phyloP scores from a whole-genome alignment of 1,140 invertebrate genomes.

The Aleiodes sp. region DNA sequence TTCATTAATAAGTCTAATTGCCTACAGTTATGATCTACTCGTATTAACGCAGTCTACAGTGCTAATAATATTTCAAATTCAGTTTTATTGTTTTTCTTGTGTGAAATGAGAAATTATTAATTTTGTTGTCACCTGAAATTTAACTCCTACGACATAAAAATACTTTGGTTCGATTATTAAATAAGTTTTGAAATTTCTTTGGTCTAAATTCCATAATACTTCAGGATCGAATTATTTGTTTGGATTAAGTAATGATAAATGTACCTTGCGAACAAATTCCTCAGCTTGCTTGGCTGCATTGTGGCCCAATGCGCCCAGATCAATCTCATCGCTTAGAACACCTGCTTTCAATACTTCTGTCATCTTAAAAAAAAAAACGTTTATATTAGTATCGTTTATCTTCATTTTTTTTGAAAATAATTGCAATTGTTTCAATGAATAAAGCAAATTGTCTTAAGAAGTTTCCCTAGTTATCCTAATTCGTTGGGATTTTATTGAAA shows the following conservation, averaged over 20 bases:
- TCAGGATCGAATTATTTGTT: not conserved
- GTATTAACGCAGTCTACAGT: not conserved
- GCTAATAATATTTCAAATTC: not conserved
- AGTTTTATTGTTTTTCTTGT: not conserved
- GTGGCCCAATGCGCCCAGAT: conserved; percentile 82
- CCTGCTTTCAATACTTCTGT: conserved; percentile 84
- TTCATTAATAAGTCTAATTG: not conserved
- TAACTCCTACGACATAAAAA: too few species aligned
- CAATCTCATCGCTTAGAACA: conserved; percentile 83
- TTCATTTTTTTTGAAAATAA: not conserved
- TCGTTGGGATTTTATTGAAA: too few species aligned
- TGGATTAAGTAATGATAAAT: not conserved
- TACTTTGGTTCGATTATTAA: too few species aligned
- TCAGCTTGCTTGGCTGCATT: conserved; percentile 93
- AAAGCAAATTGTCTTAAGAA: too few species aligned
- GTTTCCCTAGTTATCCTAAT: too few species aligned
- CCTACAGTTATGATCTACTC: not conserved
- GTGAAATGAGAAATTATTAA: too few species aligned
- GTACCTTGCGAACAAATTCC: conserved; percentile 88
- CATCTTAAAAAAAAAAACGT: conserved; percentile 67
- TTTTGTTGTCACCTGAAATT: too few species aligned
- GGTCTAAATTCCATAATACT: too few species aligned
- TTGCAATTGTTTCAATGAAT: conserved; percentile 24
- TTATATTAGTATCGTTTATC: conserved; percentile 13
- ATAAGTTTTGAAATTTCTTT: not conserved